Conservation (phyloP, 2,797 vertebrate species). For the Crocidura indochinensis region DNA sequence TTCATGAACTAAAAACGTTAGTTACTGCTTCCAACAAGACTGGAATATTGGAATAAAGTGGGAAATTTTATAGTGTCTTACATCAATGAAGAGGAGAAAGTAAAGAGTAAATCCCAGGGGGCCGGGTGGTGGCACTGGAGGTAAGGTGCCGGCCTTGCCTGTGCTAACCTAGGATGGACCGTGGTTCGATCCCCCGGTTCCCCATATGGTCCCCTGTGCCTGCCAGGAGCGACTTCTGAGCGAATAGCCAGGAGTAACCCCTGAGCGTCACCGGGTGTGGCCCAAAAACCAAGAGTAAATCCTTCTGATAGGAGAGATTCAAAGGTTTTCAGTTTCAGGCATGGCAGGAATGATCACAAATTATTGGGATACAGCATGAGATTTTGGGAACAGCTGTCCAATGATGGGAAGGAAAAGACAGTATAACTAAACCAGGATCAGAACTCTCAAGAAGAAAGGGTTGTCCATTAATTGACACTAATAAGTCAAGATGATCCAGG, state of each 20-base stretch:
- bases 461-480: not conserved
- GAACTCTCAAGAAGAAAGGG: not conserved
- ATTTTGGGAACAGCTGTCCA: not conserved
- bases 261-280: too few species aligned
- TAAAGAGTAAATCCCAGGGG: not conserved
- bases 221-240: too few species aligned
- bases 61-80: constrained; percentile 5
- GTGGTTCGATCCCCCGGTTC: too few species aligned
- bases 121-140: too few species aligned
- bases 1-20: constrained; percentile 29
- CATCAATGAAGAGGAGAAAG: constrained; percentile 2
- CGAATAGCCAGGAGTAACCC: too few species aligned
- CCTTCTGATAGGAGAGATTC: not conserved
- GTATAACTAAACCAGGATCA: constrained; percentile 29
- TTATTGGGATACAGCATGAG: not conserved
- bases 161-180: too few species aligned
- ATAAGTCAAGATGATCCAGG: not conserved
- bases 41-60: not conserved
- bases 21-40: not conserved
- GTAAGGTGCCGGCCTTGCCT: too few species aligned
- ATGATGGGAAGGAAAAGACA: not conserved
- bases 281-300: not conserved
- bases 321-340: not conserved
- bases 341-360: constrained; percentile 25
- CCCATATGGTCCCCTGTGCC: too few species aligned